Evolutionary conservation across 2,797 vertebrate genomes (phyloP).

Genomic region (Pempheris klunzingeri): DNA sequence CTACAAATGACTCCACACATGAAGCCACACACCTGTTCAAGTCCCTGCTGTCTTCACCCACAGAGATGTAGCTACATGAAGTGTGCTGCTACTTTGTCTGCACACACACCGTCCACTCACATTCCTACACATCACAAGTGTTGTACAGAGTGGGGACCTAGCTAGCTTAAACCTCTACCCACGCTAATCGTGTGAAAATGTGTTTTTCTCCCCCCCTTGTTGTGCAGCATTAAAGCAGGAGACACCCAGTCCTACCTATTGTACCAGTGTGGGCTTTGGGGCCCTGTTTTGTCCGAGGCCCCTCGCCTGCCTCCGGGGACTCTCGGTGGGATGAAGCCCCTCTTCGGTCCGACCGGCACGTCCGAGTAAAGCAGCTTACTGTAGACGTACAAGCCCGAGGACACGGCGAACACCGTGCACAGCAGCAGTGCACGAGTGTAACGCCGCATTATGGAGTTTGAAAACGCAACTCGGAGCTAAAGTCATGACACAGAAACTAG

Average conservation of each 20-base stretch:
- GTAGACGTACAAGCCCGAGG: constrained; percentile 89
- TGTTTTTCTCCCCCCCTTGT: accelerated
- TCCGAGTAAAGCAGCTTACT: constrained; percentile 84
- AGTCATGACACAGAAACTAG: constrained; percentile 73
- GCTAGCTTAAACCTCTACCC: accelerated
- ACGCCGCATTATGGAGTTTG: constrained; percentile 85
- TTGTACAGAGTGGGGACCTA: no score
- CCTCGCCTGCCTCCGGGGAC: constrained; percentile 67
- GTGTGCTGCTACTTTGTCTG: no score
- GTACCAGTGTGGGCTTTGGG: constrained; percentile 58
- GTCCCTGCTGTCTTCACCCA: no score
- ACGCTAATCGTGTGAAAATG: accelerated
- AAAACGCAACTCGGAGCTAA: constrained; percentile 41
- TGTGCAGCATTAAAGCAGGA: accelerated
- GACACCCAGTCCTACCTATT: constrained; percentile 64
- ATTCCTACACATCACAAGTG: constrained; percentile 48
- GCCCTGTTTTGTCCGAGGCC: constrained; percentile 68
- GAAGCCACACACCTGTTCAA: constrained; percentile 9
- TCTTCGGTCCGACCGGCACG: constrained; percentile 62
- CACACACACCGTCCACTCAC: constrained; percentile 4
- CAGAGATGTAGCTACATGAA: no score
- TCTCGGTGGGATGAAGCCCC: constrained; percentile 61
- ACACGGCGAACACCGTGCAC: constrained; percentile 89
- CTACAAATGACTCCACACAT: no score
- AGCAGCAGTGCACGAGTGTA: constrained; percentile 86